A percentile compares a stretch with the other conserved stretches of the same genome.
Conservation (phyloP, 2,888 invertebrate genomes). For the Eledona agricola region DNA sequence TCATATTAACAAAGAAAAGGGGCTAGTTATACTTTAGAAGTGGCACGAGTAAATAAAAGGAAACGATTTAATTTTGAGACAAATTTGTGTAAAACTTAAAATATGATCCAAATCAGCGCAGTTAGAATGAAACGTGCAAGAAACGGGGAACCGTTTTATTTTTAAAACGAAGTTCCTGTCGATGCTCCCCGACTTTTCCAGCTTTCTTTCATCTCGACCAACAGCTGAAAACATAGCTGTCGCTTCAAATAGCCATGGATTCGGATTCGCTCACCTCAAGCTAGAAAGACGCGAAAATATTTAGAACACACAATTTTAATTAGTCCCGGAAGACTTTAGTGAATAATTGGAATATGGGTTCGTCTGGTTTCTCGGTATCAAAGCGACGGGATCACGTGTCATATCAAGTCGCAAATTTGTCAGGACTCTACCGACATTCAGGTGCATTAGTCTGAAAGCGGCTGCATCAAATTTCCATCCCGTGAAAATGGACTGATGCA, state of each 20-base stretch:
- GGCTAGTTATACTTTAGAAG: no score
- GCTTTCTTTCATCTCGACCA: constrained; percentile 24
- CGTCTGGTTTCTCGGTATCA: constrained; percentile 5
- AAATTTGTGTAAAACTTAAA: constrained; percentile 9
- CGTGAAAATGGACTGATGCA: no score
- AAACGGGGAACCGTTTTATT: constrained; percentile 24
- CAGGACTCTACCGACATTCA: constrained; percentile 10
- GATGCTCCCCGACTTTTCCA: constrained; percentile 20
- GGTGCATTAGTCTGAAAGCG: constrained; percentile 24
- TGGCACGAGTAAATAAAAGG: no score
- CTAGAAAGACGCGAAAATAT: constrained; percentile 7
- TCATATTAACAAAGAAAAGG: no score
- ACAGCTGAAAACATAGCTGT: constrained; percentile 9
- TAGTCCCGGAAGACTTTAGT: no score
- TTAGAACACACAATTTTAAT: neutral
- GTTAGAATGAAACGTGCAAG: constrained; percentile 2
- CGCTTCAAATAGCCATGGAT: constrained; percentile 7
- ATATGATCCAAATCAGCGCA: constrained; percentile 9
- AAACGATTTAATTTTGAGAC: no score
- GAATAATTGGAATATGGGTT: constrained; percentile 14
- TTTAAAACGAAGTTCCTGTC: constrained; percentile 33
- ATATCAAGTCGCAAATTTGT: constrained; percentile 16
- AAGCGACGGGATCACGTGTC: constrained; percentile 20
- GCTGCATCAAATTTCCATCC: constrained; percentile 25
- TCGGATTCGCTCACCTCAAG: constrained; percentile 5